Base-by-base conservation (phyloP, 1,140 invertebrate species). In the Metopolophium dirhodum region DNA sequence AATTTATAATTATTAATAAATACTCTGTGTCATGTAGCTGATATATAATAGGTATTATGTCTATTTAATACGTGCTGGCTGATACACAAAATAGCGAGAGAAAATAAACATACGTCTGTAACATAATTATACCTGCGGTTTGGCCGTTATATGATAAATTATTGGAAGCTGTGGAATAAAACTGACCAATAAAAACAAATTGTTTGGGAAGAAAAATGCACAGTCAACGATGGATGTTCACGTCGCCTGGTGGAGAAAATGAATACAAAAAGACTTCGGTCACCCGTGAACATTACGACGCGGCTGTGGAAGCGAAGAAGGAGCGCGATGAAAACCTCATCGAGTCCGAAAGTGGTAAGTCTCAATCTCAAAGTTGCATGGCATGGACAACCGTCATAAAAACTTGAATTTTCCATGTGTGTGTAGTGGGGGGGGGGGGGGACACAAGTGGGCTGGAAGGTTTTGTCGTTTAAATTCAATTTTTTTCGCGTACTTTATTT, bases 221-320 rank as follows among this genome's bases (percentile, higher is more conserved):
- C 20, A 93, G 91, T 93, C 91, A 93, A 93, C 82, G 91, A 23
- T 93, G 91, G 91, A 57, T 93, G 1, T 93, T 93, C 26, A 93
- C 37, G 82, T 93, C 91, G 18, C 91, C 91, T 1, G 91, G 91
- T 14, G 91, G 91, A 35, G 91, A 83, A 86, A n/a, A 93, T 7
- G 91, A 93, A 51, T 93, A 93, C 51, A 93, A 93, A 11, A 93
- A 37, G 14, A n/a, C 82, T 30, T 93, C 91, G 26, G 35, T 93
- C 20, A 86, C 91, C 22, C 77, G 49, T 1, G 49, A 57, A 85
- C 82, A 93, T 85, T 93, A 86, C 11, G 49, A 22, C 22, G 82
- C 47, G 30, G 47, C 37, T 26, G 2, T 92, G 1, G 23, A 61
- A 45, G n/a, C 51, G 9, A 61, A 90, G 45, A 18, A 37, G 1